These are phyloP conservation scores for Ursus arctos DNA, from an alignment of 2,113 vertebrate species.

Conservation along the genomic window DNA sequence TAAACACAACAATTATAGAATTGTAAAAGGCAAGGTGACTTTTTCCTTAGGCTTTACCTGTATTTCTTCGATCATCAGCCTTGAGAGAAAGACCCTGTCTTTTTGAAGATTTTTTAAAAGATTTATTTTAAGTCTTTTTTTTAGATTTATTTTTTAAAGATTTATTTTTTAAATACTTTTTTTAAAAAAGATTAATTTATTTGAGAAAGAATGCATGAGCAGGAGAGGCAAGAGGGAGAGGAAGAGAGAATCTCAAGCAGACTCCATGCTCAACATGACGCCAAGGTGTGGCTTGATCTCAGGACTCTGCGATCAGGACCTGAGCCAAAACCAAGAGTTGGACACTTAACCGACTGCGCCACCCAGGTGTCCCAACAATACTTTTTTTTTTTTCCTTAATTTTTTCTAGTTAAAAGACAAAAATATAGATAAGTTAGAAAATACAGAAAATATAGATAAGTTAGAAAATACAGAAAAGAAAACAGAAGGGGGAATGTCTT, in stretches of 20 bases:
- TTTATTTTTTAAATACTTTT: not conserved
- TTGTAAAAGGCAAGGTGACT: not conserved
- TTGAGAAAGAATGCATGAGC: not conserved
- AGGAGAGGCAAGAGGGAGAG: not conserved
- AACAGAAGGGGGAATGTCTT: not conserved
- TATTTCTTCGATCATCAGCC: not conserved
- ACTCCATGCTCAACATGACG: not conserved
- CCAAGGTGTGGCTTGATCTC: rapidly evolving
- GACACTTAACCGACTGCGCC: not conserved
- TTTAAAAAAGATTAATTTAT: not conserved
- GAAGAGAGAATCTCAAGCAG: not conserved
- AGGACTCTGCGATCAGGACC: not conserved
- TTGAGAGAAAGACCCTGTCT: not conserved
- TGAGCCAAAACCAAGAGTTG: not conserved
- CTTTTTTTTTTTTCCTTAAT: not conserved
- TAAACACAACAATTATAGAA: not conserved
- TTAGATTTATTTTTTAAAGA: too few species aligned
- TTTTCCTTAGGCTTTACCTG: not conserved
- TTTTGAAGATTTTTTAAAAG: not conserved
- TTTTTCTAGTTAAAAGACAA: not conserved
- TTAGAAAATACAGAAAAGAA: not conserved
- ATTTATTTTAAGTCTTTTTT: not conserved
- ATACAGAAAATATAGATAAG: not conserved
- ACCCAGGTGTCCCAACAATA: not conserved
- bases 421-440: not conserved